A percentile compares a stretch with the other conserved stretches of the same genome.
Conservation (phyloP, 2,888 invertebrate species). For the Byasa hedistus region DNA sequence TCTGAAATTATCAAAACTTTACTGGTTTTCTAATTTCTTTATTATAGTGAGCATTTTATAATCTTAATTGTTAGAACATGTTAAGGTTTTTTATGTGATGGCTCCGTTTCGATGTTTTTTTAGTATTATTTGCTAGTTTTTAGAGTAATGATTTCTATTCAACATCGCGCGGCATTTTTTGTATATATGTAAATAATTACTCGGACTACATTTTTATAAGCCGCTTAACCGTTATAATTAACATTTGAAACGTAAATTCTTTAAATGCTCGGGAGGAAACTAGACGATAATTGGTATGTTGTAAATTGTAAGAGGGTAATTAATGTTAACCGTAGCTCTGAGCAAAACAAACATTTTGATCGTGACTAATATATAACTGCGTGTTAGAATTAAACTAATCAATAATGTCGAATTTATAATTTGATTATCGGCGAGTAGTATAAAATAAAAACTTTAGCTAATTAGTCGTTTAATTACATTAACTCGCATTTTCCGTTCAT, state of each 20-base stretch:
- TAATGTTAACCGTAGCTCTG: constrained; percentile 28
- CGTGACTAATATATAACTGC: constrained; percentile 17
- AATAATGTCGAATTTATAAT: constrained; percentile 27
- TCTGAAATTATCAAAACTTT: neutral
- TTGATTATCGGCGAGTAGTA: constrained; percentile 24
- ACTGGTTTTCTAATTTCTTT: neutral
- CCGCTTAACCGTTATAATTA: constrained; percentile 49
- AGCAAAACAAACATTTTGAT: constrained; percentile 20
- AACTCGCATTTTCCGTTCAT: constrained; percentile 39
- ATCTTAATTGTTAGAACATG: neutral
- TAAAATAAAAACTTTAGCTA: constrained; percentile 8
- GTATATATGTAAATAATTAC: constrained; percentile 66
- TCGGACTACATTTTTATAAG: constrained; percentile 63
- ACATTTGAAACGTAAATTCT: constrained; percentile 33
- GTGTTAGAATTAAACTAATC: constrained; percentile 15
- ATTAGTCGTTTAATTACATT: constrained; percentile 19
- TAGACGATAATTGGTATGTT: constrained; percentile 19
- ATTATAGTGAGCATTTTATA: neutral
- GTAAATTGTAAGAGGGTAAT: constrained; percentile 30
- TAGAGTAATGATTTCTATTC: neutral
- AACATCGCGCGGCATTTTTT: constrained; percentile 27
- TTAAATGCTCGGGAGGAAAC: constrained; percentile 25
- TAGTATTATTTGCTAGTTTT: neutral
- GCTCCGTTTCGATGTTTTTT: neutral
- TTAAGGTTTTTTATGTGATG: neutral